Evolutionary conservation across 2,113 vertebrate genomes (phyloP).

Genomic region (Galbula dea): DNA sequence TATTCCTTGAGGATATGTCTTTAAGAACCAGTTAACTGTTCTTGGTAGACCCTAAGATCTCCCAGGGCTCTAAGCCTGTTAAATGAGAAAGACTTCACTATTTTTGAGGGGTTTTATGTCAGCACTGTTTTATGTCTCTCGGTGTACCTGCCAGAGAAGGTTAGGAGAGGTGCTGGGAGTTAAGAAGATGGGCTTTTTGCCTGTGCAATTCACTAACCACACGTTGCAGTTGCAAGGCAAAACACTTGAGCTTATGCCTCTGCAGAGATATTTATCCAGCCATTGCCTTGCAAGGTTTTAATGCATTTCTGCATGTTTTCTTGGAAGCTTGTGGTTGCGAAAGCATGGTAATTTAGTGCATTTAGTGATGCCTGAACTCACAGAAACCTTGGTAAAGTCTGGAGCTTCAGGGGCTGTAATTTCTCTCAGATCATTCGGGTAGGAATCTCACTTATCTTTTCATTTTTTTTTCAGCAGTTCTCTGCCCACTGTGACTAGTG

Average conservation of each 20-base stretch:
- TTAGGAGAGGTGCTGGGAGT: background rate
- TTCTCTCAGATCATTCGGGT: background rate
- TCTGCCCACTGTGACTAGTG: background rate
- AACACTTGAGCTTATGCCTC: background rate
- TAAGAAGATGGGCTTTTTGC: background rate
- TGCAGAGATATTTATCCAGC: background rate
- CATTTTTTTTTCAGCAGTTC: background rate
- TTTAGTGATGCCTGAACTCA: background rate
- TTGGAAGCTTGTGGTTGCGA: background rate
- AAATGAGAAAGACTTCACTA: background rate
- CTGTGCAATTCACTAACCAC: background rate
- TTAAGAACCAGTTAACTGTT: background rate
- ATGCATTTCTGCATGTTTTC: background rate
- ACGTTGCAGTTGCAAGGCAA: background rate
- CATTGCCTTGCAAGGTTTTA: background rate
- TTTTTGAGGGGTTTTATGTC: background rate
- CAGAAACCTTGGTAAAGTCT: background rate
- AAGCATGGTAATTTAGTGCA: background rate
- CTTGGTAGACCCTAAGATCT: background rate
- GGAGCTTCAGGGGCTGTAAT: background rate
- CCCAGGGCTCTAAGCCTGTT: background rate
- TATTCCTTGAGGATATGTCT: background rate
- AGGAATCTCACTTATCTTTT: background rate
- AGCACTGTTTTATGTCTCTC: background rate
- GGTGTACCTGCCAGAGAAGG: background rate